Base-by-base conservation (phyloP, 1,140 invertebrate species). In the Drosophila pallidifrons region DNA sequence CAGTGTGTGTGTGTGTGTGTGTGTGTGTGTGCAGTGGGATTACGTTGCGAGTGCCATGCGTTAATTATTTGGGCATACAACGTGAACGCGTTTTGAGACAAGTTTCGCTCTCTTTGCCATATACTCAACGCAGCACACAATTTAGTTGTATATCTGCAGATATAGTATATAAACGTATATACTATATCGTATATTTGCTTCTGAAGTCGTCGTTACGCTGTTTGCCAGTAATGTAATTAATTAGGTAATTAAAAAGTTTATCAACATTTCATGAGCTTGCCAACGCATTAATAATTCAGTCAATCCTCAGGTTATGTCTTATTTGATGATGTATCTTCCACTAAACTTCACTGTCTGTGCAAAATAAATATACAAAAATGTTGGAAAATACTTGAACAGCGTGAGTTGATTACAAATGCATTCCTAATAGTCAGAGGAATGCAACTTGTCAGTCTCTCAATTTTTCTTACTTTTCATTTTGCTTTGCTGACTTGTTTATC, bases 181-280 rank as follows among this genome's bases (percentile, higher is more conserved):
- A 7, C 30, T 32, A 25, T n/a, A 52, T 38, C 6, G 8, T 28
- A 32, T 30, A 51, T 63, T 51, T 41, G 30, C 30, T 51, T 51
- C 8, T 57, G 5, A 5, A 59, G 41, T 35, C 11, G 41, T 52
- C 61, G 28, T 64, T 64, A 54, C 32, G 61, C 20, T 25, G 20
- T 25, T 32, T 64, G 49, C 15, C 15, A 46, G 63, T 35, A 11
- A 45, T 35, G 63, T 69, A 60, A 54, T 59, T 69, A 57, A 69
- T 69, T 41, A 69, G 35, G 66, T 69, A 69, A 69, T 69, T 69
- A 69, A 69, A 69, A 69, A 69, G 45, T 69, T 69, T 59, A 59
- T 38, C 32, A 49, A 49, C 65, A 67, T 67, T 67, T 65, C 32
- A 65, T 46, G 63, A 55, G 51, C 38, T 52, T 54, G 11, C 7